Evolutionary conservation across 2,888 invertebrate genomes (phyloP), one percentile per base, ranked within the genome.

Genomic region (Acanthopleura granulata): DNA sequence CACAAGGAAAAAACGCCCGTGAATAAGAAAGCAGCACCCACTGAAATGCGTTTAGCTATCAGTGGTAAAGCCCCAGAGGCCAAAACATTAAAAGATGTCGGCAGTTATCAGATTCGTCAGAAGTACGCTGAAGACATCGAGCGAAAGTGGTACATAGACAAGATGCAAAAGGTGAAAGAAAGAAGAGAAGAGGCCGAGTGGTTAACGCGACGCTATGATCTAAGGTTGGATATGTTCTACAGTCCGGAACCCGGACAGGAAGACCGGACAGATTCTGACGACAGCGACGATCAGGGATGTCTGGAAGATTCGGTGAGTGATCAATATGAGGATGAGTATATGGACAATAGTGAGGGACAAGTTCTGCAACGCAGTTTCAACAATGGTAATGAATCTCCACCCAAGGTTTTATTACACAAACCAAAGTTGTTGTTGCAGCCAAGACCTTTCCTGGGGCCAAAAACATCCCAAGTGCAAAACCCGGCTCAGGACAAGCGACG

Each of bases 61-160:
- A 66, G 66, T 27, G 66, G 66, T 6, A 22, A 66, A 27, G 66
- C 25, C 25, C 66, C 66, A 16, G 66, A 66, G 29, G 66, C 29
- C 6, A 66, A 66, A 25, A 15, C 25, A 16, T 15, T 22, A 22
- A 22, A 22, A 22, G 29, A 66, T 25, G 66, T 27, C 3, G 25
- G 66, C 66, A 66, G 66, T 66, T 66, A 66, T 14, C 66, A 66
- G 25, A 66, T 66, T 16, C 66, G 71, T 3, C 15, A 40, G 76
- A 40, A 75, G 25, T 75, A 75, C 61, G 72, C 62, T 22, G 72
- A 72, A 14, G 50, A 75, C 51, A 18, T 75, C 22, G 75, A 75
- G 49, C 57, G 69, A 30, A 75, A 61, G 27, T 75, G 72, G 75
- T 75, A 27, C 40, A 40, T 71, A 25, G 50, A 72, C 15, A 22